Evolutionary conservation across 2,113 vertebrate genomes (phyloP), one percentile per base, ranked within the genome.

Genomic region (Cercopithecus mona): DNA sequence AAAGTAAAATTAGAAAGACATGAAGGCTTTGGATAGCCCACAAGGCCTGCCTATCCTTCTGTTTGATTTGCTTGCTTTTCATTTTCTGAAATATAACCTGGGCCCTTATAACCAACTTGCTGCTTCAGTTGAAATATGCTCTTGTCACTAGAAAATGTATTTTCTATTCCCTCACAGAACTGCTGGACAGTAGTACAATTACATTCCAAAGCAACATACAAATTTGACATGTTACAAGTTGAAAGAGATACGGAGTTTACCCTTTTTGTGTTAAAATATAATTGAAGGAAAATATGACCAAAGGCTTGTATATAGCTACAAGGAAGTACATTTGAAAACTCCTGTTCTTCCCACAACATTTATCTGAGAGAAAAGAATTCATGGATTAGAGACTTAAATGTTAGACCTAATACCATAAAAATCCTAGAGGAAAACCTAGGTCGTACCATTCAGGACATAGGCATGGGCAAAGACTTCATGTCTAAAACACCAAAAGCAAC

Each of bases 1-100:
- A 93, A 94, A 97, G 32, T 73, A 82, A 95, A 97, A 94, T 96
- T 79, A 97, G 81, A 96, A 94, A 93, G 96, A 82, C 38, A 70
- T 57, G 85, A 95, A 90, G 50, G 18, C 59, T 89, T 76, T 91
- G 32, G 48, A 90, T 80, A 79, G 59, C 64, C 86, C 80, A 18
- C 73, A 82, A 97, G 61, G 2, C 59, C 50, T 43, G 52, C 23
- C 61, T 81, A 14, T 68, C 38, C 68, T 96, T 92, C 94, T 92
- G 25, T 96, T 55, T 79, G 93, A 93, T n/a, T 94, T 59, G 66
- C 27, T 95, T 76, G 73, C 59, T 96, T 97, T 93, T 92, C 81
- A 88, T 93, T 97, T 97, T 91, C 96, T 95, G 91, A 97, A 98
- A 64, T 88, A 86, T 18, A 94, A 89, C 93, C 59, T 32, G 70